Evolutionary conservation across 2,797 vertebrate species (phyloP), one percentile per base, ranked within the genome.

Genomic region (Liparis tanakae): DNA sequence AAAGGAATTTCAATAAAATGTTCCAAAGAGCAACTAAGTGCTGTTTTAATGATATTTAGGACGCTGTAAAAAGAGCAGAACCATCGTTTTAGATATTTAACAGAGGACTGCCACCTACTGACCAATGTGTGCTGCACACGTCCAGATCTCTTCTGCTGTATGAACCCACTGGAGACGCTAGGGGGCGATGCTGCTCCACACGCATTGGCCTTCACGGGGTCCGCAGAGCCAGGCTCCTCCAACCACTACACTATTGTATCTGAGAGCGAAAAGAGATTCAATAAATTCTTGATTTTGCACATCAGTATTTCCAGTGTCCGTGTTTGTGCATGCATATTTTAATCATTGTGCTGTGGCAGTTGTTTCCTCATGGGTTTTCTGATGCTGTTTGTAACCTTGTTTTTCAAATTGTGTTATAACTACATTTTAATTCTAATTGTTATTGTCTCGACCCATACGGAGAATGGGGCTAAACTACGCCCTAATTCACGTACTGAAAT

Each of bases 81-180:
- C 0, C 1, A 14, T 5, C 0, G 1, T 0, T 48, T 53, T 17
- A 13, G 10, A 18, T 75, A 39, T 57, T 53, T 62, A 61, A 71
- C 5, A 25, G n/a, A 69, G 34, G 64, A 83, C 76, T 82, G 89
- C 89, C 90, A 90, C 73, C 91, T 93, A 88, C 18, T 85, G 93
- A 63, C 61, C 0, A 0, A 20, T 1, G 14, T 39, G 20, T 48
- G 63, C 56, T 4, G 5, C 17, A 13, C 7, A 15, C 22, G n/a
- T 9, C 41, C 39, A 48, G 54, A 30, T 13, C 14, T 55, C 20
- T 20, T 41, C 17, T 39, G 72, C 36, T 90, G 89, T 69, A 58
- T 12, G 9, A 70, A 72, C 81, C 7, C 4, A 43, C 20, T 72
- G 18, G 3, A 12, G 60, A 12, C 91, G 86, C 81, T 71, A 86